Conservation (phyloP, 2,113 vertebrate genomes). For the Gopherus flavomarginatus region DNA sequence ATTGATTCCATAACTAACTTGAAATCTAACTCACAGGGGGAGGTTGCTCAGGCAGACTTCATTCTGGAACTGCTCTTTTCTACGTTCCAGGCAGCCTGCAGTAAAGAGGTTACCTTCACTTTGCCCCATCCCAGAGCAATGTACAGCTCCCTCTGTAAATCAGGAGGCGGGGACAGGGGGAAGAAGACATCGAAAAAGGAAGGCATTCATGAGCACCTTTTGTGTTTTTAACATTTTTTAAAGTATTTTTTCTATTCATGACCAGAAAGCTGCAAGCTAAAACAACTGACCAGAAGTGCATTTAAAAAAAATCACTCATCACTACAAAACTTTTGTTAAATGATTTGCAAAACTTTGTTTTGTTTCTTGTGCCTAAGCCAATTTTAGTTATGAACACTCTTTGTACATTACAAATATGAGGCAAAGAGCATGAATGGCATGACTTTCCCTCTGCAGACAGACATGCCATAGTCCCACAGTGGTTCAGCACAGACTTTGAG, state of each 20-base stretch:
- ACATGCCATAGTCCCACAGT: accelerated
- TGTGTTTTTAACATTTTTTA: background rate
- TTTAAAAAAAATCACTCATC: background rate
- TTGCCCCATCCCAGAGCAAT: background rate
- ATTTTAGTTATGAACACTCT: accelerated
- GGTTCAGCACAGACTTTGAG: background rate
- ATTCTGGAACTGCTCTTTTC: background rate
- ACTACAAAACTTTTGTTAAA: background rate
- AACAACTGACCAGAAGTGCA: background rate
- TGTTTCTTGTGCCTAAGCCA: background rate
- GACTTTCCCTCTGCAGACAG: background rate
- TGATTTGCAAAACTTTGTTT: background rate
- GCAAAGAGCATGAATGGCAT: accelerated
- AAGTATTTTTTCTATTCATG: background rate
- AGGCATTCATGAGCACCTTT: background rate
- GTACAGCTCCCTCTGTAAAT: background rate
- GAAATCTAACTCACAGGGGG: background rate
- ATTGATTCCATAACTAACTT: background rate
- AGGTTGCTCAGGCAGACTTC: background rate
- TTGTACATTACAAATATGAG: background rate
- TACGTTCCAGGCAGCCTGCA: accelerated
- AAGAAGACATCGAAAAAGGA: background rate
- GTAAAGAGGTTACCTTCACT: too few species aligned
- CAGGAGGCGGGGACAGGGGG: background rate
- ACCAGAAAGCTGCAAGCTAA: background rate